Percentiles rank a stretch among this genome's conserved stretches.
Conservation (phyloP, 2,113 vertebrate genomes). For the Trachemys scripta region DNA sequence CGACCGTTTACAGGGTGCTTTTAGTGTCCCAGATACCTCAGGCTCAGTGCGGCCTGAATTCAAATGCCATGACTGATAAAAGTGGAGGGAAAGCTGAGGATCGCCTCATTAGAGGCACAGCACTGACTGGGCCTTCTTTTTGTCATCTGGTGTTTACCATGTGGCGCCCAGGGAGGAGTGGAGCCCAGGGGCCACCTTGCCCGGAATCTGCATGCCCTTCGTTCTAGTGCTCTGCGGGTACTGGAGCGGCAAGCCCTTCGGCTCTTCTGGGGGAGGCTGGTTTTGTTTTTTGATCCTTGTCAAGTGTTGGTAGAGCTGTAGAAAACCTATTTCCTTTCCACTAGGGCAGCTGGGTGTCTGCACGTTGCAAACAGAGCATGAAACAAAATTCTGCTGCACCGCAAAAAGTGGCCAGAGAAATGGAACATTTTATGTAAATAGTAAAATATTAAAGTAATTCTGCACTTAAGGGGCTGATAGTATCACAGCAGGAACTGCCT, state of each 20-base stretch:
- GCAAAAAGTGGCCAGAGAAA: not conserved
- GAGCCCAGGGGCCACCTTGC: not conserved
- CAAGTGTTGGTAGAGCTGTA: not conserved
- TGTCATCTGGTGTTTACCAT: not conserved
- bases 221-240: not conserved
- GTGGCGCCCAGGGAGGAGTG: not conserved
- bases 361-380: rapidly evolving
- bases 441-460: not conserved
- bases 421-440: not conserved
- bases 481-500: not conserved
- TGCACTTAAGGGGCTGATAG: not conserved
- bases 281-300: rapidly evolving
- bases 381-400: not conserved
- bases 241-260: not conserved
- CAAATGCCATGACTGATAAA: not conserved
- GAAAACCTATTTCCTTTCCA: not conserved
- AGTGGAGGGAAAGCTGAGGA: not conserved
- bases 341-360: not conserved
- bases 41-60: not conserved
- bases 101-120: rapidly evolving
- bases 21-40: not conserved
- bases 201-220: not conserved
- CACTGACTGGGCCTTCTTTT: rapidly evolving
- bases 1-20: not conserved
- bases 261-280: not conserved